phyloP scores from a whole-genome alignment of 2,113 vertebrate species.

The Sinosuthora webbiana region DNA sequence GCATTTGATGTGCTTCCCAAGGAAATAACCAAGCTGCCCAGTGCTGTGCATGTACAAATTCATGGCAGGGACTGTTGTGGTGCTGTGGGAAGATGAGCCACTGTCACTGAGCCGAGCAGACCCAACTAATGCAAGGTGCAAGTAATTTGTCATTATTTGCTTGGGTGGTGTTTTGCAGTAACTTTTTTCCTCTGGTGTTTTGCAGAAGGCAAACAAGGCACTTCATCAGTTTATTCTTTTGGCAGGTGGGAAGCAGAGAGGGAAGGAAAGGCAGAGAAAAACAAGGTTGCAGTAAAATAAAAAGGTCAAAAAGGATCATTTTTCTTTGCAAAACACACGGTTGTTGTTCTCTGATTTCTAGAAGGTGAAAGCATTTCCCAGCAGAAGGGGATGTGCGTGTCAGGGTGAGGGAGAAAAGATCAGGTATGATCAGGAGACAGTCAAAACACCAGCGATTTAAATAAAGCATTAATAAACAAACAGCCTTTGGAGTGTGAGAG shows the following conservation, averaged over 20 bases:
- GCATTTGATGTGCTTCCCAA: background rate
- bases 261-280: constrained; percentile 26
- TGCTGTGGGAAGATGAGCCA: background rate
- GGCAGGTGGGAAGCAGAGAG: constrained; percentile 28
- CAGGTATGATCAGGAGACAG: background rate
- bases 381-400: background rate
- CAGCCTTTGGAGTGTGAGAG: constrained; percentile 35
- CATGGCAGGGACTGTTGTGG: background rate
- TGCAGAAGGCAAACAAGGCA: background rate
- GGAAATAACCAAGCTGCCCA: background rate
- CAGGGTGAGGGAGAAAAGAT: background rate
- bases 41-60: background rate
- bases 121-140: background rate
- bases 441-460: constrained; percentile 23
- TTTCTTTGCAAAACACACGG: constrained; percentile 1
- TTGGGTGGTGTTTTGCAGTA: background rate
- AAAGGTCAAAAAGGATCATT: constrained; percentile 36
- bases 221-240: constrained; percentile 30
- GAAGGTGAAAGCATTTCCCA: constrained; percentile 1
- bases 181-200: constrained; percentile 11
- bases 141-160: constrained; percentile 7
- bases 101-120: background rate
- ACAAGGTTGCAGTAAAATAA: background rate
- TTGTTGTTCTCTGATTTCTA: background rate
- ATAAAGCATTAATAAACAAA: constrained; percentile 44